Base-by-base conservation (phyloP, 2,113 vertebrate genomes). In the Dicaeum eximium region DNA sequence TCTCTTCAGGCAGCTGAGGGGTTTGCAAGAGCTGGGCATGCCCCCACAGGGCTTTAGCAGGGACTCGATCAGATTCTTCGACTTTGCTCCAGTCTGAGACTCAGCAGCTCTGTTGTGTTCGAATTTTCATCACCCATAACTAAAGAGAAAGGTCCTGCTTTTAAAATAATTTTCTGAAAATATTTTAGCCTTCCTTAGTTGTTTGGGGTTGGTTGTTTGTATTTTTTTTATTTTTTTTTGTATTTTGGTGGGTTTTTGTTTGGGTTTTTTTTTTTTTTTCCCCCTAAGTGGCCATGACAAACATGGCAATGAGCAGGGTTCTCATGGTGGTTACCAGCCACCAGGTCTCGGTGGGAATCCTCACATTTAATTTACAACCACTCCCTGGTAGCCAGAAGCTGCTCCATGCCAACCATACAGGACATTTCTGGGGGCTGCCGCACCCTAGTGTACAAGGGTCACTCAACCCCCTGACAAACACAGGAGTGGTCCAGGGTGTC, bases 391-490 rank as follows among this genome's bases (percentile, higher is more conserved):
- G 12, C 66, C 33, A 54, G 13, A 45, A 61, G 4, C 25, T 75
- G 57, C 17, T 7, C 24, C 3, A 1, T 21, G 12, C 20, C 61
- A 48, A 28, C 4, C 22, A 42, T 5, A 83, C 25, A 19, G 0
- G 0, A 9, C 24, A n/a, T 64, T 87, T 84, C 56, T 31, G 42
- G 38, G 28, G 30, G 17, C 28, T 87, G 15, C n/a, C 47, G 12
- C 1, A 2, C 31, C 7, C 35, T 65, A 38, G 3, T 21, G 12
- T 2, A 0, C 30, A 67, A 70, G 57, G 44, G n/a, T 47, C 9
- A 38, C 22, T 31, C 24, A 58, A 4, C 1, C 4, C 22, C 6
- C 0, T 42, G 27, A 1, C 10, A 53, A 90, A 12, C 44, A 35
- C 14, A 17, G n/a, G 37, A 64, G 9, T 23, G 48, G 20, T 10